phyloP scores from a whole-genome alignment of 2,113 vertebrate species.

The Poeciliopsis retropinna region DNA sequence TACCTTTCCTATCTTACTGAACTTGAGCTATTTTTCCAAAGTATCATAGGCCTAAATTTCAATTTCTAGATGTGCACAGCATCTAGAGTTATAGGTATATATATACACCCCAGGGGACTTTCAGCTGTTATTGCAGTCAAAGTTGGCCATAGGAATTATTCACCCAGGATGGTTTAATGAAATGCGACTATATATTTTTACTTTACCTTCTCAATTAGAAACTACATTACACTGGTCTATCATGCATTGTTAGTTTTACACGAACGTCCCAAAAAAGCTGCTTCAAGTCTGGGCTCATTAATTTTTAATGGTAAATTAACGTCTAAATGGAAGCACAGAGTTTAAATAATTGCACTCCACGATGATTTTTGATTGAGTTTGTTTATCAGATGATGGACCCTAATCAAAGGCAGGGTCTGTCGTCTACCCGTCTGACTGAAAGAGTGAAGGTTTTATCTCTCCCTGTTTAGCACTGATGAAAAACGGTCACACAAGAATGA shows the following conservation, averaged over 20 bases:
- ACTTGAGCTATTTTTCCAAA: too few species aligned
- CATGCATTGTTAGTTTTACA: background rate
- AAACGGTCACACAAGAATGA: constrained; percentile 10
- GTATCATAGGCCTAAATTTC: too few species aligned
- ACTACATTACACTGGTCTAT: background rate
- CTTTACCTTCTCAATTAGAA: background rate
- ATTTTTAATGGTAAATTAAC: background rate
- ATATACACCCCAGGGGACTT: too few species aligned
- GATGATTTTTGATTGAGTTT: constrained; percentile 2
- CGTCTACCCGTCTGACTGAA: background rate
- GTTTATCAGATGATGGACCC: constrained; percentile 4
- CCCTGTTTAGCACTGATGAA: background rate
- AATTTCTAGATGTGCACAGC: too few species aligned
- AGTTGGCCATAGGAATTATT: too few species aligned
- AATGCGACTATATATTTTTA: background rate
- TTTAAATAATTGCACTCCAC: background rate
- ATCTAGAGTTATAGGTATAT: too few species aligned
- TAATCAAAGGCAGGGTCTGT: constrained; percentile 7
- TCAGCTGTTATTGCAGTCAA: too few species aligned
- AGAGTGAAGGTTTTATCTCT: constrained; percentile 6
- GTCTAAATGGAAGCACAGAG: background rate
- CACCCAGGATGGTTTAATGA: too few species aligned
- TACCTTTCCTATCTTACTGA: too few species aligned
- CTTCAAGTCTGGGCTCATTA: background rate
- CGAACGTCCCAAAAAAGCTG: background rate